Percentiles rank a stretch among this genome's conserved stretches.
These are phyloP conservation scores for Malacoraja senta DNA, from an alignment of 2,797 vertebrate species.

Conservation along the genomic window DNA sequence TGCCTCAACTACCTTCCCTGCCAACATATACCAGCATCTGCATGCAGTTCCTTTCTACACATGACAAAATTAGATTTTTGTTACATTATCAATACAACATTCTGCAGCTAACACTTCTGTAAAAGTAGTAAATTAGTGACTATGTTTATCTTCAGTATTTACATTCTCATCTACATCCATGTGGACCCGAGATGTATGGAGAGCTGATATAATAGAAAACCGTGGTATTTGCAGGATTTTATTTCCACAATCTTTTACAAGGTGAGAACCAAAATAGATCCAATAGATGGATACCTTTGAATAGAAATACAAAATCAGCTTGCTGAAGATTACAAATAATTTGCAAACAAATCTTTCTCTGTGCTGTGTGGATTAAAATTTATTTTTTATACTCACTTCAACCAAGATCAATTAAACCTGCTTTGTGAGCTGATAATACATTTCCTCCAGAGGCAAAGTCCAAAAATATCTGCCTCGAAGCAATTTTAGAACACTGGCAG, in stretches of 20 bases:
- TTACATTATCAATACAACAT: background rate
- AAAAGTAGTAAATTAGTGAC: background rate
- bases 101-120: background rate
- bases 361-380: background rate
- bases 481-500: background rate
- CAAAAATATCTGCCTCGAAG: background rate
- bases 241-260: constrained; percentile 5
- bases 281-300: background rate
- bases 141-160: background rate
- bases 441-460: background rate
- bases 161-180: background rate
- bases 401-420: background rate
- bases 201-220: background rate
- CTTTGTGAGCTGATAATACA: background rate
- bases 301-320: background rate
- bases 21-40: too few species aligned
- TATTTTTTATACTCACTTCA: background rate
- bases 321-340: background rate
- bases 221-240: background rate
- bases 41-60: too few species aligned
- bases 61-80: too few species aligned
- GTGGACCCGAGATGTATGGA: background rate
- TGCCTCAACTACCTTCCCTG: too few species aligned
- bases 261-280: background rate
- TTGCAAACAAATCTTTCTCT: background rate